Base-by-base conservation (phyloP, 2,113 vertebrate genomes). In the Girardinichthys multiradiatus region DNA sequence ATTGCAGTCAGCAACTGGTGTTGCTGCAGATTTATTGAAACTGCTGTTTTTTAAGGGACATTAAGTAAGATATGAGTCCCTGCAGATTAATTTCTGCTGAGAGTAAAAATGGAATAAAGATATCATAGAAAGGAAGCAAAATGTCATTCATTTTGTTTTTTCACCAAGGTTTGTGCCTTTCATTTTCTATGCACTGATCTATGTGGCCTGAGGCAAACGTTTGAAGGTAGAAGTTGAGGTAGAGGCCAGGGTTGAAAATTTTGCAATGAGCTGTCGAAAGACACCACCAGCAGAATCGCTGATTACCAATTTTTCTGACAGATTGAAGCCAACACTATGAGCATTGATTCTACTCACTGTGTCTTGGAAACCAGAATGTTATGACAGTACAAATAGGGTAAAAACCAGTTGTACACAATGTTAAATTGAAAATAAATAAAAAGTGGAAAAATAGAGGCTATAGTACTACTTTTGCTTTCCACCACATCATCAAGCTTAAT, bases 121-220 rank as follows among this genome's bases (percentile, higher is more conserved):
- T 39, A 74, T 65, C 37, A 70, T 4, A 59, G 68, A 74, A 79
- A 45, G 60, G 4, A 27, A 71, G 62, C 48, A 42, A 51, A 65
- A 79, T 60, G 61, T 11, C 31, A 80, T 72, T 73, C 29, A 30
- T 84, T 79, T 64, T 76, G 71, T 70, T 81, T 64, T 81, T 71
- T 30, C 37, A 57, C 37, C n/a, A 24, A 72, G 59, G 48, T 70
- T 64, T 76, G 37, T 68, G 68, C 35, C 67, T 83, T 81, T 81
- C 68, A 81, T 86, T 85, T 81, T 79, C 68, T 35, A 59, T 67
- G 57, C 73, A 79, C 61, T 82, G 83, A 86, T 83, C 68, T 70
- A 58, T 82, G 28, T 24, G 70, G 59, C 71, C 78, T 48, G 48
- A 74, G 70, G 77, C 54, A 26, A 66, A 74, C 78, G 33, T 71